Evolutionary conservation across 2,888 invertebrate species (phyloP), one percentile per base, ranked within the genome.

Genomic region (Poecilus cupreus): DNA sequence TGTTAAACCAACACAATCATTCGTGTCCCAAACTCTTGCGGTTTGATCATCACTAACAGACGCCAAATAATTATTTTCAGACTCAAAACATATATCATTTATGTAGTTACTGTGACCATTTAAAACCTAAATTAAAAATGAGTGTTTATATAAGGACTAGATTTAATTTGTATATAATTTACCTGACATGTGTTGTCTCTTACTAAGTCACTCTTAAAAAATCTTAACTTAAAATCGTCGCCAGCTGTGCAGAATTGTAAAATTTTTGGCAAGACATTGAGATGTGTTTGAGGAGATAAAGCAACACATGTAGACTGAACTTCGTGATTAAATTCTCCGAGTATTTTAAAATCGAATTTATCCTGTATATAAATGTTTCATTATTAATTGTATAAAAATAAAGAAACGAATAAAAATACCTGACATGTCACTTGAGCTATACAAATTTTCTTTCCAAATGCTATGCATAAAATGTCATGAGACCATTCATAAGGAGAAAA

Each of bases 11-110:
- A 91, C 90, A 82, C 89, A 90, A 43, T 89, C 89, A 32, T 91
- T 90, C 6, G 90, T 87, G 32, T 89, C 88, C 95, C 95, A 95
- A 26, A 96, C 89, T 85, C 92, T 92, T 85, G 94, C 94, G 0
- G 94, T 93, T 83, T 93, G 92, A 87, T 96, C 95, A 88, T 96
- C 95, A 84, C 95, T 93, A 0, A 93, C 93, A n/a, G 94, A 94
- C 13, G 94, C 95, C 75, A 96, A 87, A 84, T 92, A 91, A 80
- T 92, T 92, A 24, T 94, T 94, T 80, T 93, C 93, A 11, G 93
- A 91, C 85, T 95, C 94, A 90, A 93, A 95, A 8, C 92, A 90
- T 18, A 95, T 87, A 83, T 92, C 92, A 87, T 95, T 95, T 11
- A 95, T 90, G 86, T 94, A 95, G 86, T 91, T 93, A 32, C 89